Evolutionary conservation across 2,113 vertebrate species (phyloP).

Genomic region (Microtus pennsylvanicus): DNA sequence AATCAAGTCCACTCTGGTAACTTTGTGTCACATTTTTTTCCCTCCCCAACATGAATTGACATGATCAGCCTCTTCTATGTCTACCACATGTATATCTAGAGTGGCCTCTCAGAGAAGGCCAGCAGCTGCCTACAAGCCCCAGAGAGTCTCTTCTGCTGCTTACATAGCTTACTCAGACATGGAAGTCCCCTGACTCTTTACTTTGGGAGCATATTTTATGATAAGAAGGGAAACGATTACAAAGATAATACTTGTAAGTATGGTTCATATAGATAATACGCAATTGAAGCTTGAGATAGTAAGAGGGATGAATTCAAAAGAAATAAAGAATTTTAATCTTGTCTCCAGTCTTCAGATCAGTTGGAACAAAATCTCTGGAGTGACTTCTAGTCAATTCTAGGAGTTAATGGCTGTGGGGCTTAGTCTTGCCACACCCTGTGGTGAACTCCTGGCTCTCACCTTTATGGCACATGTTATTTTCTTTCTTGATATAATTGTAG

Average conservation of each 20-base stretch:
- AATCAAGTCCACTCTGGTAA: not conserved
- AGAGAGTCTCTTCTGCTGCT: not conserved
- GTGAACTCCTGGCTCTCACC: not conserved
- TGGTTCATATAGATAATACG: not conserved
- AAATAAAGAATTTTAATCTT: conserved; percentile 28
- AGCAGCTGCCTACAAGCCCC: not conserved
- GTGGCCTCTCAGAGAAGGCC: not conserved
- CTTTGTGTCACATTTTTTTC: not conserved
- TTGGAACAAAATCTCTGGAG: conserved; percentile 17
- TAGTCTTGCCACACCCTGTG: not conserved
- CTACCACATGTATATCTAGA: not conserved
- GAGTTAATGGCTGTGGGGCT: not conserved
- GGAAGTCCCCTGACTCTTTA: not conserved
- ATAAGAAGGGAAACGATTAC: not conserved
- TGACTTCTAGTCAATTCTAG: not conserved
- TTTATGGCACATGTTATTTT: not conserved
- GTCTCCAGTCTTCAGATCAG: not conserved
- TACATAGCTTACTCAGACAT: not conserved
- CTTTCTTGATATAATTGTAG: not conserved
- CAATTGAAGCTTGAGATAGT: not conserved
- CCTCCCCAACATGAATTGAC: not conserved
- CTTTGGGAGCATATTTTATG: not conserved
- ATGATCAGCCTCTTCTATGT: not conserved
- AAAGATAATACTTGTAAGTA: conserved; percentile 23
- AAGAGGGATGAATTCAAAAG: not conserved